Percentiles rank a stretch among this genome's conserved stretches.
These are phyloP conservation scores for Acholoe squamosa DNA, from an alignment of 2,888 invertebrate genomes.

Conservation along the genomic window DNA sequence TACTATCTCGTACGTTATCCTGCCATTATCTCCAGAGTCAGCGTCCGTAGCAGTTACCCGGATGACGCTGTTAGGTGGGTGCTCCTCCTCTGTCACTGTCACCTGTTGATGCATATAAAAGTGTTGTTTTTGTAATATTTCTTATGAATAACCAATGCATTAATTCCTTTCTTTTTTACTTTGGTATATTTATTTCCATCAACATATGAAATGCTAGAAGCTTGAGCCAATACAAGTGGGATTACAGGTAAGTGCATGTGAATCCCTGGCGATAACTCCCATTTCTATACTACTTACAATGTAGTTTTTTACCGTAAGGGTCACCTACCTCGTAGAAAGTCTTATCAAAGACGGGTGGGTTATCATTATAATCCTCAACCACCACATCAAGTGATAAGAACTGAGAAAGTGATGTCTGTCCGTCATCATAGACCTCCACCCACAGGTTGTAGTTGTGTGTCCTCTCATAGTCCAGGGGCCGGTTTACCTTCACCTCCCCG, in stretches of 20 bases:
- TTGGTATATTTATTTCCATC: too few species aligned
- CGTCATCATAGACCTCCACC: constrained; percentile 88
- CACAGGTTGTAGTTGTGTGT: constrained; percentile 93
- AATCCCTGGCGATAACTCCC: too few species aligned
- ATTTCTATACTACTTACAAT: too few species aligned
- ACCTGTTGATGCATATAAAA: background rate
- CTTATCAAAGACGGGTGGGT: constrained; percentile 90
- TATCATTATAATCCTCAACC: constrained; percentile 96
- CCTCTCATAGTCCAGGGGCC: constrained; percentile 94
- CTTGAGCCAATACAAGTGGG: too few species aligned
- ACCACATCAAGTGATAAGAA: constrained; percentile 88
- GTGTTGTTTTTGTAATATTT: too few species aligned
- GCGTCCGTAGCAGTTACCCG: constrained; percentile 94
- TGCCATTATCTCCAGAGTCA: constrained; percentile 86
- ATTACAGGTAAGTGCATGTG: too few species aligned
- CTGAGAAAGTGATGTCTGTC: constrained; percentile 71
- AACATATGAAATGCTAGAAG: too few species aligned
- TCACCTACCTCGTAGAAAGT: constrained; percentile 89
- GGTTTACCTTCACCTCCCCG: constrained; percentile 90
- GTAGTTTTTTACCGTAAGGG: constrained; percentile 82
- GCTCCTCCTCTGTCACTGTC: constrained; percentile 88
- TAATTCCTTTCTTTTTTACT: too few species aligned
- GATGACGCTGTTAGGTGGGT: constrained; percentile 86
- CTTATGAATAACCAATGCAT: too few species aligned
- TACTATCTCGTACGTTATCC: constrained; percentile 84